phyloP scores from a whole-genome alignment of 2,113 vertebrate species.

The Bucco capensis region DNA sequence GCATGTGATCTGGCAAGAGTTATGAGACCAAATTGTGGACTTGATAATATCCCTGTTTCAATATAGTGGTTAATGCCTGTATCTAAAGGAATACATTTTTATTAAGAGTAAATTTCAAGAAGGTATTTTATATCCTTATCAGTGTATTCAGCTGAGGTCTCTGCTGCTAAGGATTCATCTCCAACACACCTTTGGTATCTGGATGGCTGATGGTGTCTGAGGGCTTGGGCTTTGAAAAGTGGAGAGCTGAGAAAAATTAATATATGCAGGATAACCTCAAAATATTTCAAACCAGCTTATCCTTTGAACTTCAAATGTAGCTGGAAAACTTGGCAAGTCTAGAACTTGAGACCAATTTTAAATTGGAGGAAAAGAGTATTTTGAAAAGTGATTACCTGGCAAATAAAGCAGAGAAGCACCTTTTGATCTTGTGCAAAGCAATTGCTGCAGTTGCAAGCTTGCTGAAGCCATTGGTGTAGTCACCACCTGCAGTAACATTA shows the following conservation, averaged over 20 bases:
- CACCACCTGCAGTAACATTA: neutral
- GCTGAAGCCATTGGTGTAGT: neutral
- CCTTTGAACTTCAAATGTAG: neutral
- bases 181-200: neutral
- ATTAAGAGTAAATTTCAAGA: neutral
- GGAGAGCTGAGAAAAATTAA: neutral
- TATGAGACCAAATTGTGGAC: neutral
- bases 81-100: neutral
- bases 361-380: neutral
- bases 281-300: neutral
- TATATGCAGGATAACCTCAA: neutral
- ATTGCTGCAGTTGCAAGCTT: neutral
- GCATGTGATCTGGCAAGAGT: neutral
- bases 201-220: neutral
- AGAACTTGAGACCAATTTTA: neutral
- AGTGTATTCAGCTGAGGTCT: neutral
- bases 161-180: neutral
- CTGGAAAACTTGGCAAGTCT: neutral
- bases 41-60: neutral
- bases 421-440: neutral
- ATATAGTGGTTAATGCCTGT: neutral
- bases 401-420: neutral
- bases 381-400: neutral
- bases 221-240: neutral
- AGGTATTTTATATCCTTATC: neutral